Base-by-base conservation (phyloP, 2,888 invertebrate species). In the Troilus luridus region DNA sequence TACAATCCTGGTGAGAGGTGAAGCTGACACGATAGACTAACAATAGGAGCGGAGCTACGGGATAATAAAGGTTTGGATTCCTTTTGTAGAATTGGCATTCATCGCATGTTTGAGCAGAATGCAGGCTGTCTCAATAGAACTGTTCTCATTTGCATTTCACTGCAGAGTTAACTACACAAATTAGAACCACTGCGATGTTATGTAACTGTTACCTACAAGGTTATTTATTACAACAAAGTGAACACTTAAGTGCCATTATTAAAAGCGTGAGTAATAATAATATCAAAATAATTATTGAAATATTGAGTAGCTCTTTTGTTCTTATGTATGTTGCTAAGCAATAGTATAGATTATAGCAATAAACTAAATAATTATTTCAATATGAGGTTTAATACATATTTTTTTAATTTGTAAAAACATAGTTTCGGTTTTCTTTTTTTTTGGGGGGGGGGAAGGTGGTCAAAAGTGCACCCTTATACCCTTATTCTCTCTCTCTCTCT, bases 41-140 rank as follows among this genome's bases (percentile, higher is more conserved):
- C 72, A 77, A 77, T 77, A 41, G 72, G 17, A 7, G 27, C 19
- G 41, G 41, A 77, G 41, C 41, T 77, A 77, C 72, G 41, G 72
- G 2, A 19, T 67, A 24, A 67, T 67, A 67, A 67, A 67, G 67
- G 24, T 67, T 24, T 77, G 72, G 17, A 77, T 77, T 41, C 72
- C 72, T 77, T 41, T 77, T 77, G 72, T 77, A 77, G 72, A 17
- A 77, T 77, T 77, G 72, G 72, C 72, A 77, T 77, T 77, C 72
- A 77, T 17, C 9, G 72, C 72, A 41, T 77, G 72, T 77, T 41
- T 19, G 72, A 41, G 27, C 41, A 77, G 72, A 77, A 77, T 77
- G 27, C 41, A 8, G 9, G 72, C 17, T 27, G 72, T 77, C 41
- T 77, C 72, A 77, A 77, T 77, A 41, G 27, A 41, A 27, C 72